Evolutionary conservation across 2,113 vertebrate species (phyloP).

Genomic region (Megaptera novaeangliae): DNA sequence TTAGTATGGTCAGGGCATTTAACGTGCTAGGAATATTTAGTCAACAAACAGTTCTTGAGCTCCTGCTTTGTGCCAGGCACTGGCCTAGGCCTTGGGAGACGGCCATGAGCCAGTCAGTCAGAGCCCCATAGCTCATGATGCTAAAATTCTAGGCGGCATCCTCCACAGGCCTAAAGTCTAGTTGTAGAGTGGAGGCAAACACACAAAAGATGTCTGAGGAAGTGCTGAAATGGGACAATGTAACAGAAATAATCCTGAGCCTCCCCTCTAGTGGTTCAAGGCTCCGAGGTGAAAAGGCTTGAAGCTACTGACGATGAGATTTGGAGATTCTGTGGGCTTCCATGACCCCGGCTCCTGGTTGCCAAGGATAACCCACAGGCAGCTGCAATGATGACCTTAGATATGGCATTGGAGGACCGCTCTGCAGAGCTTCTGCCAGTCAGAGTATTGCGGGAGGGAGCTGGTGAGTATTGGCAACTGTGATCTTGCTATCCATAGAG

Average conservation of each 20-base stretch:
- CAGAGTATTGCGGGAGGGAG: neutral
- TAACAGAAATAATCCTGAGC: neutral
- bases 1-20: neutral
- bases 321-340: neutral
- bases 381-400: conserved; percentile 39
- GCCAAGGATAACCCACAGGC: conserved; percentile 51
- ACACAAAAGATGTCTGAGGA: neutral
- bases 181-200: neutral
- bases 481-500: conserved; percentile 61
- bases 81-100: neutral
- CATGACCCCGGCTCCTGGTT: conserved; percentile 19
- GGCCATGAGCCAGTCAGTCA: neutral
- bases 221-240: neutral
- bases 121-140: neutral
- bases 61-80: neutral
- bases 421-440: conserved; percentile 20
- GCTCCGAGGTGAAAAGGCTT: neutral
- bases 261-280: neutral
- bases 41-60: neutral
- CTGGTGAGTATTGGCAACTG: neutral
- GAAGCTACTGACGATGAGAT: neutral
- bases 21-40: neutral
- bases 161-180: neutral
- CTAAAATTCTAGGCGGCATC: neutral
- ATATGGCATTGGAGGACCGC: neutral